phyloP scores from a whole-genome alignment of 2,113 vertebrate genomes.

The Epinephelus cyanopodus region DNA sequence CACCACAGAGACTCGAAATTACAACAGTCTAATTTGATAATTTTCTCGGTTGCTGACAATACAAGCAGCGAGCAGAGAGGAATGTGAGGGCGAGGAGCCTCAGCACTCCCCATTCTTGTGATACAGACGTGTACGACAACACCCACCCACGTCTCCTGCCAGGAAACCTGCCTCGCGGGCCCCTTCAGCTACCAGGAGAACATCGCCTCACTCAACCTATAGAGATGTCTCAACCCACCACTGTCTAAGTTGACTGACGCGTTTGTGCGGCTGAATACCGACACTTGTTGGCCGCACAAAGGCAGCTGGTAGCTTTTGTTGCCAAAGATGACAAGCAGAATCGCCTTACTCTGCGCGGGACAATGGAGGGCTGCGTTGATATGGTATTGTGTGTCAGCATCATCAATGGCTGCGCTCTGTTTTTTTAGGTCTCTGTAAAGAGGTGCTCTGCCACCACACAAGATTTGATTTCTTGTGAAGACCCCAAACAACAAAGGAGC shows the following conservation, averaged over 20 bases:
- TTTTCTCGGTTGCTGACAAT: background rate
- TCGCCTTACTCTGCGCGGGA: slow-evolving; percentile 41
- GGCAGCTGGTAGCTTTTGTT: slow-evolving; percentile 61
- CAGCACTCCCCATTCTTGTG: slow-evolving; percentile 26
- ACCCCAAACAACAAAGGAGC: slow-evolving; percentile 44
- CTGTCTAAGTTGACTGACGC: slow-evolving; percentile 36
- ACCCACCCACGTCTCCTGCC: slow-evolving; percentile 25
- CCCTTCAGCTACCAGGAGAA: slow-evolving; percentile 9
- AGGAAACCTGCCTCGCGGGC: slow-evolving; percentile 20
- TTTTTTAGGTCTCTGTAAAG: slow-evolving; percentile 40
- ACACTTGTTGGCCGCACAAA: slow-evolving; percentile 70
- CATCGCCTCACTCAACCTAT: slow-evolving; percentile 19
- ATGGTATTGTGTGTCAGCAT: slow-evolving; percentile 53
- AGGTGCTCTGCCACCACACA: slow-evolving; percentile 37
- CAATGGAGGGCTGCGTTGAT: slow-evolving; percentile 61
- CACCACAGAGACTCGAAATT: background rate
- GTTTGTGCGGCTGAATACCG: slow-evolving; percentile 54
- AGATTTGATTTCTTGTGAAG: slow-evolving; percentile 50
- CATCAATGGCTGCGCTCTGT: slow-evolving; percentile 23
- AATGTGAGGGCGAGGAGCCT: slow-evolving; percentile 10
- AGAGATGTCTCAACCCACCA: slow-evolving; percentile 16
- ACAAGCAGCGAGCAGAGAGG: background rate
- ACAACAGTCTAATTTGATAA: slow-evolving; percentile 18
- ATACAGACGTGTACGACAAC: slow-evolving; percentile 6
- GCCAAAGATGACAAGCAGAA: slow-evolving; percentile 69